Conservation (phyloP, 2,888 invertebrate species). For the Patella depressa region DNA sequence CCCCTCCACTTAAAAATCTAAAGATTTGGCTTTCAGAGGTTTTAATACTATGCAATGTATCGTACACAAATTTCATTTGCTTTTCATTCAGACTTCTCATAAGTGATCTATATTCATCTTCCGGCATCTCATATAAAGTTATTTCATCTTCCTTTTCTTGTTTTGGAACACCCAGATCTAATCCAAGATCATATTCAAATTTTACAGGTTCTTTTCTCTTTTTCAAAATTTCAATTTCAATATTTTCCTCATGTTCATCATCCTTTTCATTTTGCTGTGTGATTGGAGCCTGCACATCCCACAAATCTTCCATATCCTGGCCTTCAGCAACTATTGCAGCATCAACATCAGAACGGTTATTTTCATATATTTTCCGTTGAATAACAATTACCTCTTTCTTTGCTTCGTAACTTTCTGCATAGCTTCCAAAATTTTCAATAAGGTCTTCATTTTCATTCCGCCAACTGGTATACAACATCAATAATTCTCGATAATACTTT, state of each 20-base stretch:
- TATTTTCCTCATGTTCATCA: background rate
- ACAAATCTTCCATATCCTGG: background rate
- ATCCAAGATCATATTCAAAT: constrained; percentile 37
- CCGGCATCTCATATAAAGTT: constrained; percentile 31
- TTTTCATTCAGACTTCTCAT: constrained; percentile 35
- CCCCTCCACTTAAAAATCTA: constrained; percentile 40
- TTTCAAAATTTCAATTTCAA: background rate
- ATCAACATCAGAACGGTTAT: background rate
- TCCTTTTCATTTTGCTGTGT: background rate
- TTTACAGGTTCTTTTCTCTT: constrained; percentile 25
- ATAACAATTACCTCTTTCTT: background rate
- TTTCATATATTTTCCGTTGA: background rate
- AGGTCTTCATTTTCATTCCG: constrained; percentile 47
- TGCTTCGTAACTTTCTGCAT: background rate
- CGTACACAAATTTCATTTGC: constrained; percentile 37
- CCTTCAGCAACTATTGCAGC: background rate
- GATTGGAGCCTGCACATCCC: background rate
- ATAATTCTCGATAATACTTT: constrained; percentile 51
- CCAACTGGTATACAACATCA: constrained; percentile 61
- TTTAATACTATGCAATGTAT: constrained; percentile 35
- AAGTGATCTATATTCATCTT: constrained; percentile 33
- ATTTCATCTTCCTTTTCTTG: constrained; percentile 20
- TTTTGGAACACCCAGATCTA: constrained; percentile 35
- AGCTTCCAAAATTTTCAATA: background rate
- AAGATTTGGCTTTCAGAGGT: constrained; percentile 31